Conservation (phyloP, 2,888 invertebrate species). For the Aspidiotus destructor region DNA sequence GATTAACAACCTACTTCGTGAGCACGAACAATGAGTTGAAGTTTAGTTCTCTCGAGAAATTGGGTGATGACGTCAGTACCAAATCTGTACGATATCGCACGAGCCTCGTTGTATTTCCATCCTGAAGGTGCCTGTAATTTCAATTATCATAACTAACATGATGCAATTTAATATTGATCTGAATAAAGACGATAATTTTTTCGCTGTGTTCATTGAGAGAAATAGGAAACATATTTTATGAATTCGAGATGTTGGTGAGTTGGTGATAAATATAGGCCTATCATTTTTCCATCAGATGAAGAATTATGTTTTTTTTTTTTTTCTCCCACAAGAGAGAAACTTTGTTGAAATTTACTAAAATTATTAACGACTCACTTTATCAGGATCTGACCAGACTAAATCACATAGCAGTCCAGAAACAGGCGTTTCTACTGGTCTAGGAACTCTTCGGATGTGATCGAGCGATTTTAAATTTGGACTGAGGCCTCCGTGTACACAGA, state of each 20-base stretch:
- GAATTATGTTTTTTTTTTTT: not conserved
- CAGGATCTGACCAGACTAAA: constrained; percentile 30
- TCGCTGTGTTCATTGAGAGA: no score
- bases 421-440: constrained; percentile 15
- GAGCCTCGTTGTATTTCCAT: constrained; percentile 16
- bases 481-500: constrained; percentile 27
- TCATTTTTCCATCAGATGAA: not conserved
- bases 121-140: constrained; percentile 9
- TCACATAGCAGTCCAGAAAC: constrained; percentile 21
- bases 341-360: no score
- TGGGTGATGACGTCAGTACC: constrained; percentile 22
- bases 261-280: no score
- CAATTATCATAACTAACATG: not conserved
- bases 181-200: no score
- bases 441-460: constrained; percentile 22
- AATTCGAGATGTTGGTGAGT: no score
- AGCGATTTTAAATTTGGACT: constrained; percentile 25
- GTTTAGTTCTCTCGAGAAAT: constrained; percentile 20
- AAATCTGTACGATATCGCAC: constrained; percentile 26
- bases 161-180: no score
- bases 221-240: no score
- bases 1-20: constrained; percentile 23
- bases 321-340: no score
- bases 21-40: constrained; percentile 25
- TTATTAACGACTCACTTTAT: constrained; percentile 14